Conservation (phyloP, 2,888 invertebrate species). For the Xestia ashworthii region DNA sequence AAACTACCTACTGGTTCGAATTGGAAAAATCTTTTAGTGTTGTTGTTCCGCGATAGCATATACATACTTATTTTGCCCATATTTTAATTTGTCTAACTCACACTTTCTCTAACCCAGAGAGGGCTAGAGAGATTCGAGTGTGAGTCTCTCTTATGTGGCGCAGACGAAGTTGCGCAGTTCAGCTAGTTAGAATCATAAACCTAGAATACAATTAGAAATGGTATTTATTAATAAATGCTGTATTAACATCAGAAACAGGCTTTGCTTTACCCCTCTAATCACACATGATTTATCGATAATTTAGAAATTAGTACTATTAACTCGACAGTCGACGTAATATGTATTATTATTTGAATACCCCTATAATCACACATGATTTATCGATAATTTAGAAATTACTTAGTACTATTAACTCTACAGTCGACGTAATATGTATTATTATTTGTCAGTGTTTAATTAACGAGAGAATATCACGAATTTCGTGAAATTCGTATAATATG, state of each 20-base stretch:
- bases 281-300: slow-evolving; percentile 17
- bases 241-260: neutral
- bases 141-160: too few species aligned
- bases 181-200: neutral
- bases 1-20: too few species aligned
- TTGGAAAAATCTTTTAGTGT: too few species aligned
- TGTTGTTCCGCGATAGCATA: too few species aligned
- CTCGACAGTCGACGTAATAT: slow-evolving; percentile 22
- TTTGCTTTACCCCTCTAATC: neutral
- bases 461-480: slow-evolving; percentile 24
- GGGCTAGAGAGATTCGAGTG: too few species aligned
- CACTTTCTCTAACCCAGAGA: too few species aligned
- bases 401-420: slow-evolving; percentile 14
- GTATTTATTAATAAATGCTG: neutral
- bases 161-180: too few species aligned
- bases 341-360: slow-evolving; percentile 28
- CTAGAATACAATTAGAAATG: slow-evolving; percentile 1
- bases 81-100: too few species aligned
- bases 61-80: too few species aligned
- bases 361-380: neutral
- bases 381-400: slow-evolving; percentile 23
- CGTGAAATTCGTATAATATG: slow-evolving; percentile 48
- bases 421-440: slow-evolving; percentile 28
- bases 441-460: slow-evolving; percentile 66
- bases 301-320: neutral